phyloP scores from a whole-genome alignment of 2,797 vertebrate genomes.

The Pagetopsis macropterus region DNA sequence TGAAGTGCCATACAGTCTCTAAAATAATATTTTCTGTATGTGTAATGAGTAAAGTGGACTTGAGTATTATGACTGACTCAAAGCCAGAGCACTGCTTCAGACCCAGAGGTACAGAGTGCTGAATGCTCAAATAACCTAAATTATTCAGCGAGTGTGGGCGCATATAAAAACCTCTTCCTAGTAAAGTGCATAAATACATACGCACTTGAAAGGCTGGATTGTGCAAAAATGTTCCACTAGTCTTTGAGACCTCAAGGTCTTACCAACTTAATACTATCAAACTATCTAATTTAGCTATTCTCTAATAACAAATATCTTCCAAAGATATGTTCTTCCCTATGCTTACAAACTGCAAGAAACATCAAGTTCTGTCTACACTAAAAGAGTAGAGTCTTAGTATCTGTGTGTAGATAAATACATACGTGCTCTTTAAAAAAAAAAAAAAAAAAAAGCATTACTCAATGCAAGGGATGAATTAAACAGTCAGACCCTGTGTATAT shows the following conservation, averaged over 20 bases:
- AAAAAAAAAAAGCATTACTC: neutral
- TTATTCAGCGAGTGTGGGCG: slow-evolving; percentile 25
- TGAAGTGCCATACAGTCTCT: slow-evolving; percentile 22
- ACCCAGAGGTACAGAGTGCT: neutral
- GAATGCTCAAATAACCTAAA: slow-evolving; percentile 12
- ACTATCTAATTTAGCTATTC: neutral
- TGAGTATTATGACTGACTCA: neutral
- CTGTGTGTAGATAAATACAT: too few species aligned
- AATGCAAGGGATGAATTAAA: neutral
- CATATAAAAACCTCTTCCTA: neutral
- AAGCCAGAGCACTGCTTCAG: neutral
- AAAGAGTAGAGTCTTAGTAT: neutral
- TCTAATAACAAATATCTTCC: neutral
- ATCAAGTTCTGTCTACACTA: neutral
- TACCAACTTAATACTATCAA: too few species aligned
- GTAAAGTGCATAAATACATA: neutral
- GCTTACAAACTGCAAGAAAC: neutral
- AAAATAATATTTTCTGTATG: slow-evolving; percentile 3
- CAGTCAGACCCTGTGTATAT: neutral
- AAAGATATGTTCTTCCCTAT: neutral
- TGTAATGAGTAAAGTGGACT: neutral
- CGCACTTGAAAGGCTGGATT: too few species aligned
- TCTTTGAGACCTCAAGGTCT: neutral
- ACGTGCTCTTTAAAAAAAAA: neutral
- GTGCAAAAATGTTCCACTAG: neutral